Conservation (phyloP, 2,113 vertebrate genomes). For the Clupea harengus region DNA sequence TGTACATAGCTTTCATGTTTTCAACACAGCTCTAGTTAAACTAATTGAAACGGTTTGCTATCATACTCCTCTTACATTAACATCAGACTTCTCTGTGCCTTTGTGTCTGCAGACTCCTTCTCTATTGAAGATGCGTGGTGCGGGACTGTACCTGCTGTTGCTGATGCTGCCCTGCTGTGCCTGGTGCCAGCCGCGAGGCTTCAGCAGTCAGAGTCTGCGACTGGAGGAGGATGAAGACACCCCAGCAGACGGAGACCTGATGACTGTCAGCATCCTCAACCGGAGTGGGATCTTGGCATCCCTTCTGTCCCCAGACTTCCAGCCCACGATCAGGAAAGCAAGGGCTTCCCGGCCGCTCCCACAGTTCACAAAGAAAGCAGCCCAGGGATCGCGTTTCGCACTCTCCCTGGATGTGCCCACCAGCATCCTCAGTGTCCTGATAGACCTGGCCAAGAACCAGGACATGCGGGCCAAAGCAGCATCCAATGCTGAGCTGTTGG, state of each 20-base stretch:
- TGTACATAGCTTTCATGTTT: too few species aligned
- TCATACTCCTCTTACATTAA: background rate
- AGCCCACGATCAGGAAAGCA: constrained; percentile 36
- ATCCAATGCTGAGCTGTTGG: constrained; percentile 80
- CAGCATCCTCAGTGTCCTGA: constrained; percentile 76
- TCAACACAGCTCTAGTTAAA: too few species aligned
- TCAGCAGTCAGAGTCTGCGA: constrained; percentile 30
- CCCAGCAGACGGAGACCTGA: constrained; percentile 35
- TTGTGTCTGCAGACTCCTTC: constrained; percentile 26
- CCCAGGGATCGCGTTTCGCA: constrained; percentile 67
- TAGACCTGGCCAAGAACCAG: constrained; percentile 79
- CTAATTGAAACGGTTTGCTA: background rate
- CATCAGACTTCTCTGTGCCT: background rate
- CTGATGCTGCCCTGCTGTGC: constrained; percentile 57
- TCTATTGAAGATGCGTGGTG: constrained; percentile 57
- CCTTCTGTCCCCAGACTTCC: constrained; percentile 51
- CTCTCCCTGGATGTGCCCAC: constrained; percentile 80
- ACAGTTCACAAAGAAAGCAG: constrained; percentile 65
- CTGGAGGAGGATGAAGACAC: constrained; percentile 49
- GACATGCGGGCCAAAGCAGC: constrained; percentile 79
- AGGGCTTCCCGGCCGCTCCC: constrained; percentile 40
- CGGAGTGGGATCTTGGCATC: constrained; percentile 39
- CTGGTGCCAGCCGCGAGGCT: constrained; percentile 50
- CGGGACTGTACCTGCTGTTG: constrained; percentile 63
- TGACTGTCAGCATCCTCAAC: constrained; percentile 58